Evolutionary conservation across 2,888 invertebrate species (phyloP), one percentile per base, ranked within the genome.

Genomic region (Punctoribates punctum): DNA sequence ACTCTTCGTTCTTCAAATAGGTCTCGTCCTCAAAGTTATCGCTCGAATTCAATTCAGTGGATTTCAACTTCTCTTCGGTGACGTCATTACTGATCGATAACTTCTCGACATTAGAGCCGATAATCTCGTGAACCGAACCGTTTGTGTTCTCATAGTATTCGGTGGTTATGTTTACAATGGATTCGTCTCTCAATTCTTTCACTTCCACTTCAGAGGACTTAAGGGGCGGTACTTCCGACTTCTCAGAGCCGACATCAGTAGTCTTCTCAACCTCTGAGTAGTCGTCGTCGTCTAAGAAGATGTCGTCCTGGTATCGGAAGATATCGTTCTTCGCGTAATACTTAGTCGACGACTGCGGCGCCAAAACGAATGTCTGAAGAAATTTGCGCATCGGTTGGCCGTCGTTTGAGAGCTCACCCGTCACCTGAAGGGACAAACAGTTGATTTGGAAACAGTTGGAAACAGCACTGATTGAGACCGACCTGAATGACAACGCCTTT

Each of bases 281-380:
- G 73, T 88, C 88, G 81, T 89, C 89, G 81, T 90, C 90, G 79
- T 88, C 87, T 79, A 82, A 86, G 81, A 88, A 88, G 73, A 88
- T 87, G 82, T 89, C 88, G 82, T 89, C 94, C 88, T 96, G 96
- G 85, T 97, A 98, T 80, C 96, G 92, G 86, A 98, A 98, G 85
- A 98, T 97, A 86, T 98, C 97, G 85, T 98, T 98, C 85, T 96
- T 95, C 78, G 98, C 97, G 85, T 97, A 98, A 87, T 96, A 98
- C 86, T 96, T 95, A 87, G 95, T 96, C 77, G 96, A 95, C 77
- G 93, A 91, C 86, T 96, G 96, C 78, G 94, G 91, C 78, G 94
- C 96, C 84, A 98, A 86, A 77, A 98, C 96, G 86, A 98, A 94
- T 0, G 97, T 97, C 87, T 98, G 97, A 84, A 96, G 96, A 86